These are phyloP conservation scores for Apotomis capreana DNA, from an alignment of 2,888 invertebrate genomes.

Conservation along the genomic window DNA sequence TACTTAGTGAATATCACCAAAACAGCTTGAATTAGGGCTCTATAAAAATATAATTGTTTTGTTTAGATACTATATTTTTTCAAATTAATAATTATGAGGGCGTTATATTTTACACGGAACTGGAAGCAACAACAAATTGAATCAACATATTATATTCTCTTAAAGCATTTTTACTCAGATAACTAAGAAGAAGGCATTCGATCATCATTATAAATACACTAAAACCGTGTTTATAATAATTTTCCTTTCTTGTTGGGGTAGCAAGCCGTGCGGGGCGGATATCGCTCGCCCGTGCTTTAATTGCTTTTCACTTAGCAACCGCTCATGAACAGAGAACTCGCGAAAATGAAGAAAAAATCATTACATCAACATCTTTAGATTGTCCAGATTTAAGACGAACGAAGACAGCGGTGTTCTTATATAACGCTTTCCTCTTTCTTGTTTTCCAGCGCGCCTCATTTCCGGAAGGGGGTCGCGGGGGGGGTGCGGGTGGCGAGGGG, in stretches of 20 bases:
- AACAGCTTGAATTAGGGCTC: no score
- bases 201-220: conserved; percentile 49
- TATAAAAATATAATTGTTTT: no score
- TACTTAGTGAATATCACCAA: no score
- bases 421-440: conserved; percentile 81
- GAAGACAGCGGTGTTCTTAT: conserved; percentile 76
- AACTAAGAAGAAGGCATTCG: conserved; percentile 20
- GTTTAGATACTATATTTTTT: no score
- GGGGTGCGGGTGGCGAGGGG: conserved; percentile 78
- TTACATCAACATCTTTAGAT: conserved; percentile 83
- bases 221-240: conserved; percentile 62
- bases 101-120: no score
- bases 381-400: conserved; percentile 81
- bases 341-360: conserved; percentile 82
- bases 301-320: conserved; percentile 84
- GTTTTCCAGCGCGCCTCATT: conserved; percentile 82
- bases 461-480: conserved; percentile 76
- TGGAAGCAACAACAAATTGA: no score
- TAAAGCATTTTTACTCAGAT: neutral
- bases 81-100: no score
- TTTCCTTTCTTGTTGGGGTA: conserved; percentile 74
- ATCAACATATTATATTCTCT: no score
- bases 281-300: conserved; percentile 84
- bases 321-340: conserved; percentile 80
- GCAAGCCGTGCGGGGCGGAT: conserved; percentile 61